Percentiles rank a stretch among this genome's conserved stretches.
Evolutionary conservation across 2,888 invertebrate genomes (phyloP).

Genomic region (Labia minor): DNA sequence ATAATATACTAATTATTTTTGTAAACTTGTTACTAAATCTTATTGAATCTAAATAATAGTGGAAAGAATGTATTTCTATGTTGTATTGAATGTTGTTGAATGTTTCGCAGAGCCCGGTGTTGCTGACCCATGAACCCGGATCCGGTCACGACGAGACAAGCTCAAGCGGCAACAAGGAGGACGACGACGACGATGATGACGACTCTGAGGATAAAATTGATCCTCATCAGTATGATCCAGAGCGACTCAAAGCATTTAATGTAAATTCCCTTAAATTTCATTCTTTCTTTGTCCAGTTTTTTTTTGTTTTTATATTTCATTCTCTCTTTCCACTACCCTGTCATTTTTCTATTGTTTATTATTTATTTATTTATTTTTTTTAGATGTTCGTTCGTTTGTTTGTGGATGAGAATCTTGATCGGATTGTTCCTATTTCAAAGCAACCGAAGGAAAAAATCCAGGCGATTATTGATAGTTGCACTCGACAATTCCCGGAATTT

Average conservation of each 20-base stretch:
- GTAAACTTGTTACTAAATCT: too few relatives aligned
- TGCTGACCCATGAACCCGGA: slow-evolving; percentile 47
- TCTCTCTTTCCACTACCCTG: neutral
- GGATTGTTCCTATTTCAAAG: slow-evolving; percentile 93
- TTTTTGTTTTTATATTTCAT: slow-evolving; percentile 26
- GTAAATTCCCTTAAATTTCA: slow-evolving; percentile 47
- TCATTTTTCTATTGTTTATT: neutral
- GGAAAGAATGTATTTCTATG: too few relatives aligned
- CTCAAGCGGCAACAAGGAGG: slow-evolving; percentile 74
- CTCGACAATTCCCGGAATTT: slow-evolving; percentile 92
- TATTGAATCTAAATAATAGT: too few relatives aligned
- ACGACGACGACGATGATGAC: slow-evolving; percentile 80
- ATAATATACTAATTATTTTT: too few relatives aligned
- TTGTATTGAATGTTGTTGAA: neutral
- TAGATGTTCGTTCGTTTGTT: slow-evolving; percentile 97
- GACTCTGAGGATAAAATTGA: slow-evolving; percentile 86
- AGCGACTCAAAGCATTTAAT: slow-evolving; percentile 90
- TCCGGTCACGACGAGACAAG: slow-evolving; percentile 78
- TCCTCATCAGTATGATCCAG: slow-evolving; percentile 80
- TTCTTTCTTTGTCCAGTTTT: too few relatives aligned
- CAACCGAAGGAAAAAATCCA: slow-evolving; percentile 97
- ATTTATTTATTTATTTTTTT: slow-evolving; percentile 29
- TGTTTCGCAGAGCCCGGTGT: slow-evolving; percentile 51
- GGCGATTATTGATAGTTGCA: slow-evolving; percentile 93
- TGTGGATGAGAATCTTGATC: slow-evolving; percentile 91